Conservation (phyloP, 2,113 vertebrate genomes). For the Strix aluco region DNA sequence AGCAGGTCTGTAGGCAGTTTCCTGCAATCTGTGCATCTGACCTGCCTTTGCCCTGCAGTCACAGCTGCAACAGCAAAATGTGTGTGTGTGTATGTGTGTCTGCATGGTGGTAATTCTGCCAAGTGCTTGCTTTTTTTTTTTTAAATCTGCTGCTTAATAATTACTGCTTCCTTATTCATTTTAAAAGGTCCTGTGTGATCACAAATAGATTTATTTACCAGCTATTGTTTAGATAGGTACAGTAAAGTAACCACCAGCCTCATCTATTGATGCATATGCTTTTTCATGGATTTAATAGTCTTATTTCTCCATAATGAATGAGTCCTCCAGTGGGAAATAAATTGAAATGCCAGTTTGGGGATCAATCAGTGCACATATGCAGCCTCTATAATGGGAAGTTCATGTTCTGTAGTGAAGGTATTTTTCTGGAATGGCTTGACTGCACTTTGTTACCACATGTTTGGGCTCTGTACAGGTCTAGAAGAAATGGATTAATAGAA, state of each 20-base stretch:
- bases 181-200: conserved; percentile 9
- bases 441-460: background rate
- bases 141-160: conserved; percentile 1
- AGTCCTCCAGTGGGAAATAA: conserved; percentile 39
- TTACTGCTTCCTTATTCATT: background rate
- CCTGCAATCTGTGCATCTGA: background rate
- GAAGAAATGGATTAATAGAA: background rate
- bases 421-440: background rate
- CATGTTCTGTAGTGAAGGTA: background rate
- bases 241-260: conserved; percentile 29
- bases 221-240: conserved; percentile 29
- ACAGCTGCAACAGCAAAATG: background rate
- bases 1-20: background rate
- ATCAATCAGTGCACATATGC: conserved; percentile 9
- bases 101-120: background rate
- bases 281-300: conserved; percentile 52
- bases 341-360: conserved; percentile 24
- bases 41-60: background rate
- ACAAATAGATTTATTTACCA: conserved; percentile 17
- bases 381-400: background rate
- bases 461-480: background rate
- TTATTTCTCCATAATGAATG: conserved; percentile 37
- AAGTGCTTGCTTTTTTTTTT: background rate
- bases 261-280: background rate
- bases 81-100: too few species aligned